A percentile compares a stretch with the other conserved stretches of the same genome.
These are phyloP conservation scores for Vespertilio murinus DNA, from an alignment of 2,797 vertebrate genomes.

Conservation along the genomic window DNA sequence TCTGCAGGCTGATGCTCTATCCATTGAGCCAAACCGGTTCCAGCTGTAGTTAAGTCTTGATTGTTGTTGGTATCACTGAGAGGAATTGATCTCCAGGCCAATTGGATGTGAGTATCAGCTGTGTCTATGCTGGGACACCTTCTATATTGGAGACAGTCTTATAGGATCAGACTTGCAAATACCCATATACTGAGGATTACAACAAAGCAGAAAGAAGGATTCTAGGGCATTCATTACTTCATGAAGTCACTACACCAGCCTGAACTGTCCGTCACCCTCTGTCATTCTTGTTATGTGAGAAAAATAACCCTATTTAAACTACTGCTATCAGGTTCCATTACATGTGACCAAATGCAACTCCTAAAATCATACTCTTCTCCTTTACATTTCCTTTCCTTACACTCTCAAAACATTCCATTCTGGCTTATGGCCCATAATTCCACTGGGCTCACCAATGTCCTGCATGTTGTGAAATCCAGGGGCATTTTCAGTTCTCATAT, in stretches of 20 bases:
- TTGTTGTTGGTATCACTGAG: no score
- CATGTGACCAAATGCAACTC: neutral
- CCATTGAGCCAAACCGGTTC: no score
- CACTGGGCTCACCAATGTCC: constrained; percentile 12
- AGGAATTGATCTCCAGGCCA: no score
- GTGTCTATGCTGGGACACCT: no score
- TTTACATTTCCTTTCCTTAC: neutral
- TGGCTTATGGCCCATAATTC: constrained; percentile 21
- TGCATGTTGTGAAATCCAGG: constrained; percentile 48
- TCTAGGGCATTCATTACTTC: neutral
- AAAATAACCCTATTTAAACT: constrained; percentile 31
- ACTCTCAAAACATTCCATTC: neutral
- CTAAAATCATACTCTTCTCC: neutral
- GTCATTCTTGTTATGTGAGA: constrained; percentile 10
- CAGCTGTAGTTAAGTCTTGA: no score
- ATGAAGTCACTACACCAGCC: neutral
- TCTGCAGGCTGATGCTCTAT: no score
- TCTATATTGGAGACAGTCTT: no score
- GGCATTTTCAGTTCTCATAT: neutral
- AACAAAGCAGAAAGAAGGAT: constrained; percentile 17
- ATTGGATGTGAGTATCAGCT: no score
- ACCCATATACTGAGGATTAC: neutral
- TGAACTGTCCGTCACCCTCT: neutral
- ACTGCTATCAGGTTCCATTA: neutral
- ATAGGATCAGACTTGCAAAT: no score